Conservation (phyloP, 2,113 vertebrate genomes). For the Bubo bubo region DNA sequence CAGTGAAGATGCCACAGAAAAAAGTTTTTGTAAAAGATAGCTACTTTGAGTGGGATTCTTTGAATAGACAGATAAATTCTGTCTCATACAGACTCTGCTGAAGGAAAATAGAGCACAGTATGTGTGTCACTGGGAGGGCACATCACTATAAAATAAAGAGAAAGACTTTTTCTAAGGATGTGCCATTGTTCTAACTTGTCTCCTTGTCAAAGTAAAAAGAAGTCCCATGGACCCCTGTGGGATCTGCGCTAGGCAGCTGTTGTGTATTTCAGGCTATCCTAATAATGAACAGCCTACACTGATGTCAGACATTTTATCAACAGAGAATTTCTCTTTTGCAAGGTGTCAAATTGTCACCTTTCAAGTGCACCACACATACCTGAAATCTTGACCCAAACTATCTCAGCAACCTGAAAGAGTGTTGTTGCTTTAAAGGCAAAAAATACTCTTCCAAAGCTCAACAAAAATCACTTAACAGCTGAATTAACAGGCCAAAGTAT, state of each 20-base stretch:
- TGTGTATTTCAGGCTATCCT: neutral
- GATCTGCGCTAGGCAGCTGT: neutral
- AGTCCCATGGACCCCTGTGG: neutral
- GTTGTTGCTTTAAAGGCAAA: neutral
- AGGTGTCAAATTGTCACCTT: neutral
- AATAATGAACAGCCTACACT: neutral
- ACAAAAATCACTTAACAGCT: neutral
- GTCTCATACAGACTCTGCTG: neutral
- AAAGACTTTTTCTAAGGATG: neutral
- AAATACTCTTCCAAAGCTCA: neutral
- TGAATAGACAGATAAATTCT: neutral
- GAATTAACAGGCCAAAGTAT: neutral
- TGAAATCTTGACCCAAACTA: neutral
- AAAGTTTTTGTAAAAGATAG: neutral
- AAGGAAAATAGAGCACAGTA: neutral
- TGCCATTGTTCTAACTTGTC: neutral
- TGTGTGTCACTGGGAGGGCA: neutral
- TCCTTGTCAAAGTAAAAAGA: neutral
- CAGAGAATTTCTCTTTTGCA: neutral
- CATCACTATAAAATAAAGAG: neutral
- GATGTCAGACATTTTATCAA: neutral
- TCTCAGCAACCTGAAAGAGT: neutral
- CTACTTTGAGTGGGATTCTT: neutral
- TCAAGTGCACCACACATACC: neutral
- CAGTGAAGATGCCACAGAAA: neutral